Evolutionary conservation across 2,797 vertebrate genomes (phyloP).

Genomic region (Etheostoma perlongum): DNA sequence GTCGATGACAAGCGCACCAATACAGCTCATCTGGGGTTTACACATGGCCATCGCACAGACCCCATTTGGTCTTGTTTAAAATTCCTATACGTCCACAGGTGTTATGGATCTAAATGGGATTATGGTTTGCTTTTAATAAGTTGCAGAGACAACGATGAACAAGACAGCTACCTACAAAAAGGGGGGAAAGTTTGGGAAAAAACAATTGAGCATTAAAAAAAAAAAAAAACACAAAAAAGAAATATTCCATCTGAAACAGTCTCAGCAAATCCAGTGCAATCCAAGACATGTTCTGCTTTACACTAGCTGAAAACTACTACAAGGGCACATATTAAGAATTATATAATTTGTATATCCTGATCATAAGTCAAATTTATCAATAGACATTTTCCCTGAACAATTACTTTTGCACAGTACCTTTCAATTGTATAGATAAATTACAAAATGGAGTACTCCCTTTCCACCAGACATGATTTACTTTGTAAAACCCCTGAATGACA

Average conservation of each 20-base stretch:
- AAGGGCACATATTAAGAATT: slow-evolving; percentile 79
- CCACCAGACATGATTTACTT: slow-evolving; percentile 79
- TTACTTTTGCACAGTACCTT: slow-evolving; percentile 87
- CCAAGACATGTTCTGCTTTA: slow-evolving; percentile 83
- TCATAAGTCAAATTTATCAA: slow-evolving; percentile 78
- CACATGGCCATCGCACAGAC: slow-evolving; percentile 67
- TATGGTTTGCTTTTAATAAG: slow-evolving; percentile 80
- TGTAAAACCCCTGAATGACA: slow-evolving; percentile 82
- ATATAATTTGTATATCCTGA: slow-evolving; percentile 81
- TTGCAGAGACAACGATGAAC: slow-evolving; percentile 79
- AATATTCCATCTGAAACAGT: slow-evolving; percentile 75
- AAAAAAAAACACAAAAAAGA: slow-evolving; percentile 46
- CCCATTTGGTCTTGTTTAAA: slow-evolving; percentile 72
- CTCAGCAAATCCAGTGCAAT: slow-evolving; percentile 88
- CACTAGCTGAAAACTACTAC: slow-evolving; percentile 72
- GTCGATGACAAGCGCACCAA: slow-evolving; percentile 63
- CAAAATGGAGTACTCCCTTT: slow-evolving; percentile 84
- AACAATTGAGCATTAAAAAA: slow-evolving; percentile 74
- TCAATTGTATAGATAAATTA: slow-evolving; percentile 83
- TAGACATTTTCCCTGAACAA: slow-evolving; percentile 86
- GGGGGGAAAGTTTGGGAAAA: slow-evolving; percentile 55
- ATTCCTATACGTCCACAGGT: slow-evolving; percentile 73
- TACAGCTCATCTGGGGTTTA: slow-evolving; percentile 68
- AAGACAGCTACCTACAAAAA: slow-evolving; percentile 77
- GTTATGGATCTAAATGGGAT: slow-evolving; percentile 79